Base-by-base conservation (phyloP, 2,113 vertebrate genomes). In the Lamprotornis superbus region DNA sequence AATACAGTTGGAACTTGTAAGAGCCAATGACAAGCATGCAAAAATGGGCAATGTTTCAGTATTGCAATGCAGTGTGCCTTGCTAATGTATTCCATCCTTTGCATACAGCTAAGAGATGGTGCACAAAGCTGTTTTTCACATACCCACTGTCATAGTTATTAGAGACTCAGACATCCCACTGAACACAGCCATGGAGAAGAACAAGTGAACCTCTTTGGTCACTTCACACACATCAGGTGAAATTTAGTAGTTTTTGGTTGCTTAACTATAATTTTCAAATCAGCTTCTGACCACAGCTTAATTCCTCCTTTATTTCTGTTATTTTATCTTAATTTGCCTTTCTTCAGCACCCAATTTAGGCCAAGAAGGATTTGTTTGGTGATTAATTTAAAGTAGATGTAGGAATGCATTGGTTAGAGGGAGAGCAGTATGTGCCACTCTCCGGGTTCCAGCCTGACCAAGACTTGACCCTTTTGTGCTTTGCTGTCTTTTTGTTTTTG, bases 401-500 rank as follows among this genome's bases (percentile, higher is more conserved):
- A 80, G 37, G 16, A 57, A 57, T 65, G 24, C 3, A 9, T 21
- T 56, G 21, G 20, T 19, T 93, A 70, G 80, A 89, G 49, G 53
- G 28, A 64, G 19, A 79, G 56, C 42, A 76, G n/a, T 47, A 28
- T 57, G 28, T 64, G 39, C 57, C 40, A 20, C 19, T 61, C 33
- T 83, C 35, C 0, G 3, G 55, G 46, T 87, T 73, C 78, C 67
- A 90, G 39, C 19, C 46, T 93, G 93, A 88, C 84, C 35, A 0
- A 20, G 70, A 85, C 46, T 60, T 95, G 94, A 95, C 87, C 89
- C 46, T 53, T 82, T 79, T 78, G 69, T 13, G 65, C 40, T 92
- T 91, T 59, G 10, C 37, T 80, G 18, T 85, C 59, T 16, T 89
- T 95, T 94, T 93, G 70, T 4, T 91, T 95, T 95, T 87, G 55